Percentiles rank a stretch among this genome's conserved stretches.
Conservation (phyloP, 1,140 invertebrate genomes). For the Delia radicum region DNA sequence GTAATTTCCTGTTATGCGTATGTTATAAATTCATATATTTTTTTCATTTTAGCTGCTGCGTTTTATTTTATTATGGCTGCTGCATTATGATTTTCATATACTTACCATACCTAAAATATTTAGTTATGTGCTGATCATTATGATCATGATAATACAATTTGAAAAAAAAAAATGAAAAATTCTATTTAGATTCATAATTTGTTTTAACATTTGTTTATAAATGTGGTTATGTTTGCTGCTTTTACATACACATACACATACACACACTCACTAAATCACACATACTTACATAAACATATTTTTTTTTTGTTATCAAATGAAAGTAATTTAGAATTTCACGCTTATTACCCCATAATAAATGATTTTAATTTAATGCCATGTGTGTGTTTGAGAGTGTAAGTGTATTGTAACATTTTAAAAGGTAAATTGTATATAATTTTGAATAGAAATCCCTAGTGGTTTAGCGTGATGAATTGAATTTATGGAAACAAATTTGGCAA, state of each 20-base stretch:
- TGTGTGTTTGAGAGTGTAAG: background rate
- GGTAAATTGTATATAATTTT: too few species aligned
- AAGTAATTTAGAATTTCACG: conserved; percentile 18
- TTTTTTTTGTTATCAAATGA: conserved; percentile 20
- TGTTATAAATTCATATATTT: background rate
- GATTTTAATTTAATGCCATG: conserved; percentile 7
- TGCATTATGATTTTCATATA: background rate
- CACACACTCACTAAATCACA: background rate
- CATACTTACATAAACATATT: background rate
- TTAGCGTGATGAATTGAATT: too few species aligned
- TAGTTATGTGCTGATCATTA: background rate
- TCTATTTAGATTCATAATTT: background rate
- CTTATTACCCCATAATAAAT: conserved; percentile 14
- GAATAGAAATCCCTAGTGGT: too few species aligned
- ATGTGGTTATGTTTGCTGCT: background rate
- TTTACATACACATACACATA: background rate
- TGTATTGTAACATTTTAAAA: background rate
- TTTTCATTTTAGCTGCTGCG: background rate
- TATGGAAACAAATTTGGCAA: too few species aligned
- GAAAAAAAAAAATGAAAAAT: background rate
- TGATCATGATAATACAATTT: background rate
- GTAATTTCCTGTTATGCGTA: conserved; percentile 1
- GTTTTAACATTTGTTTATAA: background rate
- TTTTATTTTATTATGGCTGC: background rate
- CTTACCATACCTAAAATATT: background rate